These are phyloP conservation scores for Pachydiplax longipennis DNA, from an alignment of 2,888 invertebrate species.

Conservation along the genomic window DNA sequence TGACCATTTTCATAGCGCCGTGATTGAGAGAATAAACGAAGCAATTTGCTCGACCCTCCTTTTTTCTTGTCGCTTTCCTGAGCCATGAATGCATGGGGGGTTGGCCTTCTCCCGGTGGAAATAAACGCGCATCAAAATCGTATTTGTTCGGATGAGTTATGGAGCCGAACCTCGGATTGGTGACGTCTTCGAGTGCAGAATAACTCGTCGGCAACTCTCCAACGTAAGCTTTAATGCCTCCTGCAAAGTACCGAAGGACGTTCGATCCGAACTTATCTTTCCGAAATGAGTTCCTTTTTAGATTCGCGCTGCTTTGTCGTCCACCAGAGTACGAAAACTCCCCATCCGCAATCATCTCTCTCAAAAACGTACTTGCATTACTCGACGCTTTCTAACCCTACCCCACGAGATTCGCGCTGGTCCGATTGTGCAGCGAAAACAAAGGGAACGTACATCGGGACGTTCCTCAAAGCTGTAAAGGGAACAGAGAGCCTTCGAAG, in stretches of 20 bases:
- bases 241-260: background rate
- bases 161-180: too few species aligned
- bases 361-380: too few species aligned
- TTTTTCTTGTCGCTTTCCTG: background rate
- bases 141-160: too few species aligned
- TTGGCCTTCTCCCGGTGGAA: background rate
- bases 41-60: background rate
- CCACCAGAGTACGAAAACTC: too few species aligned
- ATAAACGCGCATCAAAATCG: too few species aligned
- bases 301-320: too few species aligned
- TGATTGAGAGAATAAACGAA: background rate
- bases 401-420: too few species aligned
- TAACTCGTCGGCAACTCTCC: background rate
- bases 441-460: background rate
- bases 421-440: background rate
- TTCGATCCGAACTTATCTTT: background rate
- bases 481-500: background rate
- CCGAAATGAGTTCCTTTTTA: background rate
- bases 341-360: too few species aligned
- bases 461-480: background rate
- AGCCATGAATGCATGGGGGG: background rate
- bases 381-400: too few species aligned
- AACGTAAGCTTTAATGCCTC: background rate
- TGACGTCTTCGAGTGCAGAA: background rate
- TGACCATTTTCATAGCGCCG: background rate